Percentiles rank a stretch among this genome's conserved stretches.
phyloP scores from a whole-genome alignment of 2,888 invertebrate species.

The Arrhopalites spinosus region DNA sequence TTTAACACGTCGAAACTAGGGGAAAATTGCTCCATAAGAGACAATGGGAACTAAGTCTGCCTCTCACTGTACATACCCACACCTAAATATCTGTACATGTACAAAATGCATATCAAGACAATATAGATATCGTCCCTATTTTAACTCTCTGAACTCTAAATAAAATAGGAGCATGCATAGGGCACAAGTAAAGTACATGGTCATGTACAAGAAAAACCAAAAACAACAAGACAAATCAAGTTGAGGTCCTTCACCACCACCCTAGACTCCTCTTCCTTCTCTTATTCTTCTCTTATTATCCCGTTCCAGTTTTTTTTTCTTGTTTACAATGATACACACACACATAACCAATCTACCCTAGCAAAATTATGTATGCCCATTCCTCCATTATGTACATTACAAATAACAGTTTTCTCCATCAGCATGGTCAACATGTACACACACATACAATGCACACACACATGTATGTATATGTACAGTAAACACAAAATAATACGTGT shows the following conservation, averaged over 20 bases:
- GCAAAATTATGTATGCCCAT: background rate
- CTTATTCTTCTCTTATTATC: background rate
- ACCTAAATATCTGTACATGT: too few relatives aligned
- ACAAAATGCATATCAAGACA: too few relatives aligned
- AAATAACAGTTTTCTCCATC: background rate
- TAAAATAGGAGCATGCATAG: too few relatives aligned
- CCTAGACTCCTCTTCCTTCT: background rate
- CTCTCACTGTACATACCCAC: too few relatives aligned
- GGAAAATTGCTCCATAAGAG: too few relatives aligned
- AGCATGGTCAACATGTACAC: background rate
- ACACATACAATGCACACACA: background rate
- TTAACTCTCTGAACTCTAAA: too few relatives aligned
- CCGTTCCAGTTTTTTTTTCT: background rate
- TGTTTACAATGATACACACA: constrained; percentile 8
- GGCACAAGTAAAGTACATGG: too few relatives aligned
- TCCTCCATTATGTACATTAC: background rate
- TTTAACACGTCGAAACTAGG: too few relatives aligned
- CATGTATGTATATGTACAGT: too few relatives aligned
- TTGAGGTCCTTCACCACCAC: background rate
- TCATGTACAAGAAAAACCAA: constrained; percentile 2
- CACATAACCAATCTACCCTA: background rate
- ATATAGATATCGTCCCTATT: too few relatives aligned
- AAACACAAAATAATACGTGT: too few relatives aligned
- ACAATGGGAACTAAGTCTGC: too few relatives aligned
- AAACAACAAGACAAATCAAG: constrained; percentile 14